A percentile compares a stretch with the other conserved stretches of the same genome.
These are phyloP conservation scores for Drosophila aff. DNA, from an alignment of 1,140 invertebrate genomes.

Conservation along the genomic window DNA sequence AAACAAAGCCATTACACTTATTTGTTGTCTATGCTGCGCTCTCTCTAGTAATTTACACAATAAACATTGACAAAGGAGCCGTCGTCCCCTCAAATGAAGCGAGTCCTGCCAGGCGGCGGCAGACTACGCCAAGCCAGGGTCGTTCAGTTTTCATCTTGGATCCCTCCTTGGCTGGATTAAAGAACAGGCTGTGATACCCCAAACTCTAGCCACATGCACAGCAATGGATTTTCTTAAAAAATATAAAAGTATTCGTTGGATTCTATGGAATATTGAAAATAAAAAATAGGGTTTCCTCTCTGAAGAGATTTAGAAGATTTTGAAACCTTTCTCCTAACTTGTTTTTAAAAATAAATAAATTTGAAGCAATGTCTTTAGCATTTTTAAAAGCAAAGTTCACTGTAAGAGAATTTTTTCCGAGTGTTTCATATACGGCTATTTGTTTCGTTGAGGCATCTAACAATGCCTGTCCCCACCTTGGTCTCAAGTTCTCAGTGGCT, in stretches of 20 bases:
- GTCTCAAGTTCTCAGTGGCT: constrained; percentile 45
- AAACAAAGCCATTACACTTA: constrained; percentile 82
- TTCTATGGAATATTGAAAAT: not conserved
- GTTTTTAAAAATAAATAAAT: not conserved
- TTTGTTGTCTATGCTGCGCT: constrained; percentile 79
- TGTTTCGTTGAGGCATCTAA: constrained; percentile 21
- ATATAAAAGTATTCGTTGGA: not conserved
- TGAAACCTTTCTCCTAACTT: not conserved
- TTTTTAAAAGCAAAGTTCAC: not conserved
- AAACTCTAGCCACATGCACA: not conserved
- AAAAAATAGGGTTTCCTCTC: not conserved
- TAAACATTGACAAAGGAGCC: constrained; percentile 77
- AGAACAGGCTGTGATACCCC: constrained; percentile 16
- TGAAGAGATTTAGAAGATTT: not conserved
- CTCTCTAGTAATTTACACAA: constrained; percentile 77
- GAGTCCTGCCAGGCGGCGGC: constrained; percentile 21
- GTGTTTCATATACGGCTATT: constrained; percentile 22
- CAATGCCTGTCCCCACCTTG: constrained; percentile 43
- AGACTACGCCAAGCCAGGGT: constrained; percentile 13
- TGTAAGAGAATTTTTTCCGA: not conserved
- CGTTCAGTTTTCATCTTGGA: constrained; percentile 37
- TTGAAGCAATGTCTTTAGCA: not conserved
- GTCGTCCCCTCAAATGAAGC: constrained; percentile 49
- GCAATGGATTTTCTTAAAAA: not conserved
- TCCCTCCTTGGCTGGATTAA: constrained; percentile 24